Evolutionary conservation across 2,888 invertebrate species (phyloP).

Genomic region (Labia minor): DNA sequence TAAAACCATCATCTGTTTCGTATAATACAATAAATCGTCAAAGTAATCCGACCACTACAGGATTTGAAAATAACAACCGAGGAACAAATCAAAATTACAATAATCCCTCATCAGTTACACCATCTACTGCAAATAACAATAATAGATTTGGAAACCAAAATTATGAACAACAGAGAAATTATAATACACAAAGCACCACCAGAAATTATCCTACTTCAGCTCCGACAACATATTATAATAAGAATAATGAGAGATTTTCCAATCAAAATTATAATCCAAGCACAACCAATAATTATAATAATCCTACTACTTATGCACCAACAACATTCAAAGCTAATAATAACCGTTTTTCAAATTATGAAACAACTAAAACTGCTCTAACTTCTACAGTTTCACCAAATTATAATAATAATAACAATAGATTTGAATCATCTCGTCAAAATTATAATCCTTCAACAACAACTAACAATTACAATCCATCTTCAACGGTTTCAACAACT

Average conservation of each 20-base stretch:
- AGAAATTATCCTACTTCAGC: background rate
- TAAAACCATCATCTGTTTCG: constrained; percentile 21
- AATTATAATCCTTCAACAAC: constrained; percentile 16
- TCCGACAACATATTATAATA: background rate
- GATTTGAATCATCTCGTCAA: background rate
- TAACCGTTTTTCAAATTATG: constrained; percentile 13
- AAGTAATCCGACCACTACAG: constrained; percentile 18
- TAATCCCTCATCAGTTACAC: constrained; percentile 25
- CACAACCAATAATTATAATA: background rate
- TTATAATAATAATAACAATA: background rate
- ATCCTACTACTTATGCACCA: constrained; percentile 17
- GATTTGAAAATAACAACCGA: background rate
- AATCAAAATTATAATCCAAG: background rate
- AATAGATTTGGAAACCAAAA: constrained; percentile 20
- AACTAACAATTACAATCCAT: background rate
- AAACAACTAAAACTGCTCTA: constrained; percentile 14
- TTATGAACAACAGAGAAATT: background rate
- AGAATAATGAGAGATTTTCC: background rate
- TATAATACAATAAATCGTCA: constrained; percentile 17
- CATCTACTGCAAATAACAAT: constrained; percentile 13
- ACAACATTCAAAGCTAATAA: background rate
- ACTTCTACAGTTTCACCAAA: constrained; percentile 18
- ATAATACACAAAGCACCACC: background rate
- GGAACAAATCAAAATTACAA: constrained; percentile 25
- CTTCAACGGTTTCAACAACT: background rate